phyloP scores from a whole-genome alignment of 2,888 invertebrate species.

The Chromoteleia sp. region DNA sequence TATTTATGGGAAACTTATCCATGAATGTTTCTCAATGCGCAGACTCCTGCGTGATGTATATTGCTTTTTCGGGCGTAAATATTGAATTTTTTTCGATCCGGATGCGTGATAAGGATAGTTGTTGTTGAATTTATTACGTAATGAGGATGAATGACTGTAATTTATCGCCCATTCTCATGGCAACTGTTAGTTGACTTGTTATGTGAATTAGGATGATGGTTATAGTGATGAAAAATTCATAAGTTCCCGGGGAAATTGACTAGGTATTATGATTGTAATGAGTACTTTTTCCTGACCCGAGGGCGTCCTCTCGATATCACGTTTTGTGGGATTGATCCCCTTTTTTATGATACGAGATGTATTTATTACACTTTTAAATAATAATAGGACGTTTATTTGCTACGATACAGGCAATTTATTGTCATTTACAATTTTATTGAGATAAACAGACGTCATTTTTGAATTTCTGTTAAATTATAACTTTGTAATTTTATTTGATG shows the following conservation, averaged over 20 bases:
- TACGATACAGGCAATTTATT: no score
- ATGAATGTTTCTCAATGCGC: neutral
- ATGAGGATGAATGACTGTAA: conserved; percentile 15
- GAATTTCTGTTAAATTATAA: no score
- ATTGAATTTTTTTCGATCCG: conserved; percentile 6
- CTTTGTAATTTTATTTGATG: no score
- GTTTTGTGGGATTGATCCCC: neutral
- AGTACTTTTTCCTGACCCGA: neutral
- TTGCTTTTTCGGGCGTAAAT: neutral
- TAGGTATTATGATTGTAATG: conserved; percentile 2
- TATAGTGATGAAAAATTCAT: conserved; percentile 29
- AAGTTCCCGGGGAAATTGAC: conserved; percentile 6
- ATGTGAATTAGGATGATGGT: conserved; percentile 9
- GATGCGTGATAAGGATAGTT: neutral
- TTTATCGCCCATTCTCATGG: conserved; percentile 23
- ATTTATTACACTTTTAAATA: no score
- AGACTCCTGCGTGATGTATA: neutral
- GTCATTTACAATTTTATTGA: no score
- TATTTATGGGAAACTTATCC: no score
- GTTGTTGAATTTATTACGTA: neutral
- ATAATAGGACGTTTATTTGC: no score
- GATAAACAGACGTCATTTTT: no score
- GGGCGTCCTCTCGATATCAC: no score
- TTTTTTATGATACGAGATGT: no score
- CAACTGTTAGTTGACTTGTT: conserved; percentile 24